Evolutionary conservation across 2,113 vertebrate species (phyloP).

Genomic region (Climacteris rufus): DNA sequence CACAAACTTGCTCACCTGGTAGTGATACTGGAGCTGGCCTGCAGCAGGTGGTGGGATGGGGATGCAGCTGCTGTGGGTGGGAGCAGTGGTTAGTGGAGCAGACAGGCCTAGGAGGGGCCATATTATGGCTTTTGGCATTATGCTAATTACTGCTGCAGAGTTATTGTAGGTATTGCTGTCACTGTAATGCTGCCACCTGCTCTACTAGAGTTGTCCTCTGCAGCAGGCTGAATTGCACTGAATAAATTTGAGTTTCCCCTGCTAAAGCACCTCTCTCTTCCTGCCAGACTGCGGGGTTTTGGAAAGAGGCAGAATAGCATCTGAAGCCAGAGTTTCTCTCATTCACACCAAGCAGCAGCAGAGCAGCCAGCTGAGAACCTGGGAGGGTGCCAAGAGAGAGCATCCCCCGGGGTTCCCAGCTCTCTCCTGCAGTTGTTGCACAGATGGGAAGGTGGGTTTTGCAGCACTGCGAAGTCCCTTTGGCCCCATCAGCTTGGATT

Average conservation of each 20-base stretch:
- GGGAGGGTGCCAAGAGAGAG: background rate
- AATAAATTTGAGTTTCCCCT: slow-evolving; percentile 10
- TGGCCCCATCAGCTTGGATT: background rate
- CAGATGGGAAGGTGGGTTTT: background rate
- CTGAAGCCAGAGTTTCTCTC: background rate
- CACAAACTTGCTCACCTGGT: background rate
- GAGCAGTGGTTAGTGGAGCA: background rate
- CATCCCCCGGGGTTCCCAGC: background rate
- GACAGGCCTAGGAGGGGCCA: background rate
- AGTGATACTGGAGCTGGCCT: background rate
- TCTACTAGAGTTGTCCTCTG: background rate
- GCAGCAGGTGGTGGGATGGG: background rate
- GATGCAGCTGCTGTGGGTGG: background rate
- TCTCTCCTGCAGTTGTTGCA: background rate
- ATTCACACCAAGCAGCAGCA: background rate
- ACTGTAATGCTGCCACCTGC: background rate
- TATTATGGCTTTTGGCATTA: background rate
- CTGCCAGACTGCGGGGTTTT: background rate
- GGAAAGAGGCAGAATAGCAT: background rate
- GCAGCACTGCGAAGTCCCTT: background rate
- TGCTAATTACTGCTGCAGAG: background rate
- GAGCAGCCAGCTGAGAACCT: background rate
- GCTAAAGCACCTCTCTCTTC: slow-evolving; percentile 6
- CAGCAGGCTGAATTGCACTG: background rate
- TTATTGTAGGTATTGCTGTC: background rate